Percentiles rank a stretch among this genome's conserved stretches.
Evolutionary conservation across 1,140 invertebrate species (phyloP).

Genomic region (Drosophila sproati): DNA sequence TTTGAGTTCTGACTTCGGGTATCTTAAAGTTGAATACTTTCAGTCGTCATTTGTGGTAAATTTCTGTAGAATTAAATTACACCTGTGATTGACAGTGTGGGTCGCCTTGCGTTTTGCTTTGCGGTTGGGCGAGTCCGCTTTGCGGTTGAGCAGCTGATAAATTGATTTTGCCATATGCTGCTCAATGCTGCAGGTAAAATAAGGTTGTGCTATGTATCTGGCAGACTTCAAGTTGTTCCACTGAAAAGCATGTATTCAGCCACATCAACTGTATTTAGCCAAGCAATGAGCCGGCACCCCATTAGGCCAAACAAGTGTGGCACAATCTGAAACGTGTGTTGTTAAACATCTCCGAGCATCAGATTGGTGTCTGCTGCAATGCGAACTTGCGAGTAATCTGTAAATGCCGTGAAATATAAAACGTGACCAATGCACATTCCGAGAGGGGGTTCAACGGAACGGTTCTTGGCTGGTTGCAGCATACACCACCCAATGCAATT

Average conservation of each 20-base stretch:
- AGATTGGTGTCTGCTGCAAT: slow-evolving; percentile 22
- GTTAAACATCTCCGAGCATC: slow-evolving; percentile 8
- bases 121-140: slow-evolving; percentile 7
- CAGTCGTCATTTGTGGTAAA: slow-evolving; percentile 16
- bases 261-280: slow-evolving; percentile 5
- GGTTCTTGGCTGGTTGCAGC: not conserved
- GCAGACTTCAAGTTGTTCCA: slow-evolving; percentile 9
- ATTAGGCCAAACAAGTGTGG: slow-evolving; percentile 30
- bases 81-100: slow-evolving; percentile 36
- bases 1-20: not conserved
- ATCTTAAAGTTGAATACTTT: not conserved
- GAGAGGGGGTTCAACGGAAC: not conserved
- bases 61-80: slow-evolving; percentile 43
- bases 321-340: slow-evolving; percentile 44
- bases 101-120: slow-evolving; percentile 14
- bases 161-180: slow-evolving; percentile 21
- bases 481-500: slow-evolving; percentile 20
- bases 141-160: slow-evolving; percentile 21
- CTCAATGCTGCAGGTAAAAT: not conserved
- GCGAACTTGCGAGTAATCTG: slow-evolving; percentile 40
- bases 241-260: not conserved
- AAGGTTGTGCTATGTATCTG: not conserved
- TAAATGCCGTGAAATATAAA: slow-evolving; percentile 51
- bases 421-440: slow-evolving; percentile 37
- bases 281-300: slow-evolving; percentile 16